A percentile compares a stretch with the other conserved stretches of the same genome.
Conservation (phyloP, 2,113 vertebrate genomes). For the Embiotoca jacksoni region DNA sequence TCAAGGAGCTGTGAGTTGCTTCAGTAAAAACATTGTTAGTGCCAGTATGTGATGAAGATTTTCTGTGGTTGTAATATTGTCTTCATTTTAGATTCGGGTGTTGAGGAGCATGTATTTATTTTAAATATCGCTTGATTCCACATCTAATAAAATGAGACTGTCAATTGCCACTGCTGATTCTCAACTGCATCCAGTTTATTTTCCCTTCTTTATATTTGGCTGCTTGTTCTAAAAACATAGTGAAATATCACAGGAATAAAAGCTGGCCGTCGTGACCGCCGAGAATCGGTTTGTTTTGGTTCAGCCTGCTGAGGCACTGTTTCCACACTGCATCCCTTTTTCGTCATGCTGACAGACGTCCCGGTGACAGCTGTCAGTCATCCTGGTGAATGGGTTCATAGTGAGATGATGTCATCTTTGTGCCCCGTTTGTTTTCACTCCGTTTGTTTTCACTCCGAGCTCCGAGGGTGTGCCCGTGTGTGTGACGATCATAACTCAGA, state of each 20-base stretch:
- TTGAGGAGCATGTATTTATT: too few species aligned
- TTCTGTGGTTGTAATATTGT: neutral
- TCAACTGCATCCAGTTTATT: neutral
- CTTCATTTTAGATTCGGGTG: too few species aligned
- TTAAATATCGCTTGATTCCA: neutral
- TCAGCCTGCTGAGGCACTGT: constrained; percentile 8
- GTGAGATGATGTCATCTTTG: constrained; percentile 23
- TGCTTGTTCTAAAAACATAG: neutral
- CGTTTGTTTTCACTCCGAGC: constrained; percentile 24
- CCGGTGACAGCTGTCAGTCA: constrained; percentile 59
- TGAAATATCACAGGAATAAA: neutral
- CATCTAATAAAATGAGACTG: neutral
- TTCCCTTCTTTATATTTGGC: neutral
- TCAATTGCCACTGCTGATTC: neutral
- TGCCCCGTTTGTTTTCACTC: constrained; percentile 23
- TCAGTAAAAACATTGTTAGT: neutral
- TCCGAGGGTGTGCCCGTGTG: neutral
- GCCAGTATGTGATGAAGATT: neutral
- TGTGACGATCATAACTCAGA: neutral
- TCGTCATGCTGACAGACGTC: constrained; percentile 33
- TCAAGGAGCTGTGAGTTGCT: neutral
- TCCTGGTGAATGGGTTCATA: neutral
- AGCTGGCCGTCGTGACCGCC: neutral
- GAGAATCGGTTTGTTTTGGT: constrained; percentile 21
- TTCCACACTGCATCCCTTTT: constrained; percentile 28